Base-by-base conservation (phyloP, 1,140 invertebrate species). In the Coelopa frigida region DNA sequence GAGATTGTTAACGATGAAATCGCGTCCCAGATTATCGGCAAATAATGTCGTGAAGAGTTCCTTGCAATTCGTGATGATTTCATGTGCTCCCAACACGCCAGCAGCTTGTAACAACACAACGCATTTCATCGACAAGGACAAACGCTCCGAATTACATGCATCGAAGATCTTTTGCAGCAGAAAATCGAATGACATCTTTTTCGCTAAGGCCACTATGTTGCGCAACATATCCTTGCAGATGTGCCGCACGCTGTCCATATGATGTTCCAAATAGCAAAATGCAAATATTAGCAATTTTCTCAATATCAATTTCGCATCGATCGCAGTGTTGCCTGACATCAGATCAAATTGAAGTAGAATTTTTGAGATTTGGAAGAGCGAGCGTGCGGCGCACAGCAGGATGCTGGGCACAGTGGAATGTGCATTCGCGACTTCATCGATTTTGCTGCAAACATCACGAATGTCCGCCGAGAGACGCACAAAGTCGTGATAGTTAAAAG, bases 181-280 rank as follows among this genome's bases (percentile, higher is more conserved):
- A 5, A 52, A 46, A 0, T 20, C 4, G 14, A 55, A 61, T 12
- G 53, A 27, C 51, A 46, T 11, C 36, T 54, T 49, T 20, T 62
- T 23, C 36, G 66, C 61, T 50, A 70, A 59, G 44, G 62, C 65
- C 0, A 75, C 57, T 21, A 76, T 57, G 48, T 71, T 68, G 5
- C 44, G 53, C 15, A 76, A 46, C 3, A 72, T 50, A 44, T 73
- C 69, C 3, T 61, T 67, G 5, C 69, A 58, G 15, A 78, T 58
- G 57, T 80, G 77, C 1, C 75, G 59, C n/a, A 79, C 74, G 29
- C 73, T 74, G 54, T 79, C 78, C 49, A 79, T 71, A 50, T 74
- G 62, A 50, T 78, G 72, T 22, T 79, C 68, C 5, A 79, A 55
- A 51, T 76, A 65, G 1, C 39, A n/a, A 32, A 61, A 41, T 11